Base-by-base conservation (phyloP, 1,140 invertebrate genomes). In the Gerris buenoi region DNA sequence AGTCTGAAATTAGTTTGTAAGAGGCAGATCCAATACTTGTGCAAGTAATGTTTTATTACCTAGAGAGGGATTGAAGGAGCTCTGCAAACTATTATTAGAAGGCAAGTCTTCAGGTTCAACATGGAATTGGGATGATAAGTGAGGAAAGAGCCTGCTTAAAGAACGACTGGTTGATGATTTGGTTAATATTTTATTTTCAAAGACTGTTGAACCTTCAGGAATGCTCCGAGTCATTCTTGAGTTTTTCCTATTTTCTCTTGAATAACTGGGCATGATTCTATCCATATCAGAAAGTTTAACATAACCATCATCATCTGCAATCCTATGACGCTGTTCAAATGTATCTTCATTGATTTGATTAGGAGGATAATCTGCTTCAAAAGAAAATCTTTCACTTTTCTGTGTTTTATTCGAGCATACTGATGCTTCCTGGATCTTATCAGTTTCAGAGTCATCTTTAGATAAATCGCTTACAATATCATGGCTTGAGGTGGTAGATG, bases 131-230 rank as follows among this genome's bases (percentile, higher is more conserved):
- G 77, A 75, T 27, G 76, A 75, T 25, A 80, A 74, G 69, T 80
- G 78, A 13, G 79, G 79, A 60, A 80, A 80, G 0, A 80, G 67
- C 2, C 79, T 73, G 0, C 76, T 78, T 2, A 74, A 63, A 15
- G 73, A 73, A n/a, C 71, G 28, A 68, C 70, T 73, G 13, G 68
- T 70, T 23, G 69, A 65, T 25, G 79, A 25, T 80, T 82, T 78
- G 82, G 81, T 68, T 14, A 81, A 77, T 69, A 85, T 76, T 67
- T 84, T 83, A 69, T 81, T 85, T 64, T 84, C 82, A 60, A 84
- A 81, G 82, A 60, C 58, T 13, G 83, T 84, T 5, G 84, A 84
- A 61, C 82, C 84, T 70, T 86, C 85, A 1, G 83, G 81, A 68
- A 86, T 83, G 74, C 77, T 81, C 33, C 72, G 77, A 28, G 76